Conservation (phyloP, 2,113 vertebrate species). For the Platanista minor region DNA sequence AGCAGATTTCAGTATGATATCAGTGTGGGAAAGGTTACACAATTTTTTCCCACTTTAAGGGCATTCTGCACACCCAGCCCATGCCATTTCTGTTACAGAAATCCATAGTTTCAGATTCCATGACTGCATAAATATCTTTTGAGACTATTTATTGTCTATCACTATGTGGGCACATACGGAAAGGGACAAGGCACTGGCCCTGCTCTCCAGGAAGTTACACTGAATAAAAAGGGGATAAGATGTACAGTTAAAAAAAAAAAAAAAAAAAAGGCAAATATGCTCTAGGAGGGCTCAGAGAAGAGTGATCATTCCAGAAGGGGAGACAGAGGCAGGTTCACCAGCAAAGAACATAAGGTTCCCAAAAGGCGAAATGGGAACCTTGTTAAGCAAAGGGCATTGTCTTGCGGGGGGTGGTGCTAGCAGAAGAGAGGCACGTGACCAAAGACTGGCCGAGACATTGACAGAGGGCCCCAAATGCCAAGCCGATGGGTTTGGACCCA, state of each 20-base stretch:
- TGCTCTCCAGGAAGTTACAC: neutral
- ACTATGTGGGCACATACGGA: rapidly evolving
- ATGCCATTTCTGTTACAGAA: neutral
- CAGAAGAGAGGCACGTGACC: too few species aligned
- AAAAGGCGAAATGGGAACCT: neutral
- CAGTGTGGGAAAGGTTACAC: neutral
- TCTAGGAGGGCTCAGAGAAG: neutral
- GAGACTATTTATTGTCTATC: neutral
- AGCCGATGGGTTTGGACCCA: too few species aligned
- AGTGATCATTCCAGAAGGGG: neutral
- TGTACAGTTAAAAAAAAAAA: neutral
- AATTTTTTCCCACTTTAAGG: neutral
- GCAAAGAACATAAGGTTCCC: neutral
- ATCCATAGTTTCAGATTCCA: neutral
- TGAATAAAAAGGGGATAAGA: neutral
- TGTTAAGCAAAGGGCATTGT: neutral
- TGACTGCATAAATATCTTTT: neutral
- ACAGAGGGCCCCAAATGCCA: neutral
- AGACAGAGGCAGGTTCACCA: neutral
- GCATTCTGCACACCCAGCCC: neutral
- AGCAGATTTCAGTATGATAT: neutral
- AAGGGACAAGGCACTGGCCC: neutral
- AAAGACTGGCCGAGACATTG: neutral
- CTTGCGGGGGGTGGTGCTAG: rapidly evolving
- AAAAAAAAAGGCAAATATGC: neutral